Percentiles rank a stretch among this genome's conserved stretches.
These are phyloP conservation scores for Cistogaster globosa DNA, from an alignment of 2,888 invertebrate genomes.

Conservation along the genomic window DNA sequence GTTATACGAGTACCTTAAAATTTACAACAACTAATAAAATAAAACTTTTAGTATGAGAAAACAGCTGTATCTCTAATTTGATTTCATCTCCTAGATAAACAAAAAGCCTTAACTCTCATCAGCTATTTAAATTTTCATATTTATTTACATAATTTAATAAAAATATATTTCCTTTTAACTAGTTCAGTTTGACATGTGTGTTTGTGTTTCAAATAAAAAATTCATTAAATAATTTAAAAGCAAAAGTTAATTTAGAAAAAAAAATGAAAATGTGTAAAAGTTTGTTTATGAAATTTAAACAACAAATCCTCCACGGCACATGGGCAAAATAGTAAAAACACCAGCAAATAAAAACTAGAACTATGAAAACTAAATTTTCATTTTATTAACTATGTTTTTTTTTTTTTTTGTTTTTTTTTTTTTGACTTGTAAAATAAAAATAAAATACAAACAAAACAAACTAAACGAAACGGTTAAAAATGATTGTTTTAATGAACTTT, in stretches of 20 bases:
- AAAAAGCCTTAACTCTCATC: not conserved
- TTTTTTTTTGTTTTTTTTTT: not conserved
- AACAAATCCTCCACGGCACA: slow-evolving; percentile 44
- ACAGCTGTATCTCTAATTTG: no score
- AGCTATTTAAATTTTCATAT: not conserved
- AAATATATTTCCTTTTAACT: slow-evolving; percentile 13
- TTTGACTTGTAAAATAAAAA: slow-evolving; percentile 23
- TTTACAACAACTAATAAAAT: no score
- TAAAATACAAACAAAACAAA: slow-evolving; percentile 36
- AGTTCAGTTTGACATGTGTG: slow-evolving; percentile 12
- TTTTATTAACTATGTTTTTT: no score
- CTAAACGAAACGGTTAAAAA: slow-evolving; percentile 65
- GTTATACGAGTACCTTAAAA: no score
- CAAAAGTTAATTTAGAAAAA: slow-evolving; percentile 61
- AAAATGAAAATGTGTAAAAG: slow-evolving; percentile 64
- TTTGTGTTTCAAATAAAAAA: slow-evolving; percentile 25
- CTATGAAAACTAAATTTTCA: slow-evolving; percentile 38
- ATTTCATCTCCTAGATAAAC: no score
- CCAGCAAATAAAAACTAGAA: slow-evolving; percentile 57
- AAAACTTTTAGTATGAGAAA: no score
- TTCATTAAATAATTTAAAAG: slow-evolving; percentile 60
- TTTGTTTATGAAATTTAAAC: slow-evolving; percentile 63
- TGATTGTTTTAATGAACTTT: slow-evolving; percentile 70
- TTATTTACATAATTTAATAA: not conserved
- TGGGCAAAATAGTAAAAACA: slow-evolving; percentile 24